phyloP scores from a whole-genome alignment of 1,140 invertebrate genomes.

The Aricia agestis region DNA sequence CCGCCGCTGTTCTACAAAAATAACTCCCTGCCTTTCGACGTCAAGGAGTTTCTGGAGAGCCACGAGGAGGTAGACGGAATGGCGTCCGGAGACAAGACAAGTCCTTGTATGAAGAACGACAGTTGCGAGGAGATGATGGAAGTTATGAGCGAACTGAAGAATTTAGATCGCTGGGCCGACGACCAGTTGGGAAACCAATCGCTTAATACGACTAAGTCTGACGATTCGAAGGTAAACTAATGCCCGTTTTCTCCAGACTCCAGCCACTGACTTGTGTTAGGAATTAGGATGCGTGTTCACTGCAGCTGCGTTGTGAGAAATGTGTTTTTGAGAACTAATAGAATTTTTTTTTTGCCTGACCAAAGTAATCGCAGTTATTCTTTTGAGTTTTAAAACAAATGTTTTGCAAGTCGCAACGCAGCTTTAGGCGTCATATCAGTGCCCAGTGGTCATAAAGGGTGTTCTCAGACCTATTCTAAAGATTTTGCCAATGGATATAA shows the following conservation, averaged over 20 bases:
- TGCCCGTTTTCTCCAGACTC: background rate
- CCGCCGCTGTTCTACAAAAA: conserved; percentile 63
- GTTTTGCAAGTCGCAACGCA: no score
- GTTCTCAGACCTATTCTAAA: no score
- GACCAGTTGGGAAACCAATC: conserved; percentile 54
- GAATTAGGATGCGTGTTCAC: no score
- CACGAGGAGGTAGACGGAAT: conserved; percentile 53
- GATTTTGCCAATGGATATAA: no score
- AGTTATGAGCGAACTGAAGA: conserved; percentile 64
- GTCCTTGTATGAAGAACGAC: conserved; percentile 37
- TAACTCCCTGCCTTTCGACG: conserved; percentile 56
- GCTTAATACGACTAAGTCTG: conserved; percentile 44
- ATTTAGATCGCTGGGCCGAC: conserved; percentile 64
- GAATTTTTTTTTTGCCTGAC: no score
- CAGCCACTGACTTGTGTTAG: no score
- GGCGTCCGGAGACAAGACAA: conserved; percentile 35
- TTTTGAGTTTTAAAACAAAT: no score
- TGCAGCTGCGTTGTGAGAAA: no score
- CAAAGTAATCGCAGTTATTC: no score
- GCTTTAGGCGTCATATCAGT: no score
- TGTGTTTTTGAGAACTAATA: no score
- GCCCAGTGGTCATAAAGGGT: no score
- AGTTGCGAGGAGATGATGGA: conserved; percentile 56
- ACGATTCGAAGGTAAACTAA: conserved; percentile 58
- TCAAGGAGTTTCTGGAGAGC: conserved; percentile 49